Conservation (phyloP, 2,888 invertebrate species). For the Epinotia brunnichana region DNA sequence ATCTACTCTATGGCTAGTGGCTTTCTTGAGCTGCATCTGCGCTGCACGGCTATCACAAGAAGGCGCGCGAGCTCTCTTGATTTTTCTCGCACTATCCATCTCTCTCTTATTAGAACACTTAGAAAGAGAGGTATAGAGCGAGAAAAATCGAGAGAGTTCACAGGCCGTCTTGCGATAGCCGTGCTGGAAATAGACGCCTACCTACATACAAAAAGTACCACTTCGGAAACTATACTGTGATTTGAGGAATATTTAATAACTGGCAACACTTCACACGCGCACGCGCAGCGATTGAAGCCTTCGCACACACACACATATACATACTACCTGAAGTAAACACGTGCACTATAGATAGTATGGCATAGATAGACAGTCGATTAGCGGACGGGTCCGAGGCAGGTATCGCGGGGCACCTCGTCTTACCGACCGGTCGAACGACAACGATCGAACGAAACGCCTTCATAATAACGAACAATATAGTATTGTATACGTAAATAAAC, state of each 20-base stretch:
- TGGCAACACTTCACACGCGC: constrained; percentile 60
- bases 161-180: no score
- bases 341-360: constrained; percentile 49
- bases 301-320: constrained; percentile 53
- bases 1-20: no score
- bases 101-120: no score
- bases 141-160: no score
- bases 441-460: constrained; percentile 79
- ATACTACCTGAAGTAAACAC: constrained; percentile 56
- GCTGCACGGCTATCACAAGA: no score
- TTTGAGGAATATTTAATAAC: constrained; percentile 1
- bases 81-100: no score
- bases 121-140: no score
- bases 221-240: neutral
- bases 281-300: constrained; percentile 64
- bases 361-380: constrained; percentile 62
- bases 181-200: no score
- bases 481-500: constrained; percentile 52
- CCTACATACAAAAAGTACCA: no score
- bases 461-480: constrained; percentile 62
- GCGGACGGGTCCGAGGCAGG: constrained; percentile 70
- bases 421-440: constrained; percentile 76
- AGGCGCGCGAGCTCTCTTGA: no score
- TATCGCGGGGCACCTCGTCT: constrained; percentile 62
- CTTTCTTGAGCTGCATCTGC: no score